Evolutionary conservation across 2,888 invertebrate species (phyloP), one percentile per base, ranked within the genome.

Genomic region (Saturnia japonica): DNA sequence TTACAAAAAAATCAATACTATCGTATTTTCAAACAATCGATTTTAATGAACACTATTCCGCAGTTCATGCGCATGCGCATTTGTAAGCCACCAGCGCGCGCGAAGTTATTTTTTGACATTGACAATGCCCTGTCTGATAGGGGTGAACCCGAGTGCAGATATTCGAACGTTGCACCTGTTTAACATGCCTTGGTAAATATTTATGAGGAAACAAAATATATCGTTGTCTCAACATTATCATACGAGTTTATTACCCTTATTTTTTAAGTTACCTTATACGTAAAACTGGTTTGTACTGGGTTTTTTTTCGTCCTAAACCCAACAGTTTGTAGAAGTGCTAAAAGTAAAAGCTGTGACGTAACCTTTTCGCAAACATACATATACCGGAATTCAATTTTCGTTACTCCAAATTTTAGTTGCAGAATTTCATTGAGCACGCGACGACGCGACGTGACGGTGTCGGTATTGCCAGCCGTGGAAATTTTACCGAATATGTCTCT

Each of bases 331-430:
- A 60, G 25, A 60, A 28, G 14, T 60, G 25, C 28, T 60, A 28
- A 60, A 60, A 60, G 57, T 60, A 60, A 60, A 60, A 60, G 57
- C 14, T 60, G 6, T 60, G 57, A 60, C 57, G 57, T 60, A 60
- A 60, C 11, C 14, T 16, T 6, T 60, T 60, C 12, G 16, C 57
- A 60, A 14, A 57, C 25, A 7, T 51, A 43, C 19, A 14, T 25
- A 28, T 25, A 60, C 28, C 57, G 57, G 57, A 60, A 60, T 60
- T 28, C 57, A 25, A 60, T 60, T 60, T 60, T 60, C 28, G 28
- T 60, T 28, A 60, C 57, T 60, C 57, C 57, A 60, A 60, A 60
- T 60, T 60, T 60, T 28, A 14, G 28, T 28, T 28, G 28, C 6
- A 60, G 14, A 28, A 60, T 60, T 60, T 60, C 57, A 60, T 14